Evolutionary conservation across 2,888 invertebrate genomes (phyloP).

Genomic region (Anorthoa munda): DNA sequence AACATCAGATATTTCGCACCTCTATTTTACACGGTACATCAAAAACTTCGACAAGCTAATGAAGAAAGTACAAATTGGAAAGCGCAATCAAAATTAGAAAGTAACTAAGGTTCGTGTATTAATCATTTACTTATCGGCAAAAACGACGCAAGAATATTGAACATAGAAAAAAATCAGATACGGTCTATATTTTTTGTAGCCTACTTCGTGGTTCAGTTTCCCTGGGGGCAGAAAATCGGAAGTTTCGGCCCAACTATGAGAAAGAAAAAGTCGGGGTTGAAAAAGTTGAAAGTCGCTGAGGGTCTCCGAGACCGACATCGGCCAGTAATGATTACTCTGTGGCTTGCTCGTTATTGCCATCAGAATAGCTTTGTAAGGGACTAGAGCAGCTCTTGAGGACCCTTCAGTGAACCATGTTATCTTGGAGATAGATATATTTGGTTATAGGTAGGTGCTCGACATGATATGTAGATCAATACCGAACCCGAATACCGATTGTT

Average conservation of each 20-base stretch:
- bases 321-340: constrained; percentile 52
- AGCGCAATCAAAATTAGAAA: constrained; percentile 26
- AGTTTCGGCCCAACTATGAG: constrained; percentile 42
- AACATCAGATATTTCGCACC: constrained; percentile 10
- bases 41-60: constrained; percentile 6
- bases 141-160: constrained; percentile 22
- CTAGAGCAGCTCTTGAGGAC: constrained; percentile 8
- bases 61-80: constrained; percentile 29
- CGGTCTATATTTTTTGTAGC: constrained; percentile 33
- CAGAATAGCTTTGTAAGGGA: constrained; percentile 36
- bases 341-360: constrained; percentile 47
- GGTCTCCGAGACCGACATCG: constrained; percentile 16
- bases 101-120: constrained; percentile 14
- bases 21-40: constrained; percentile 9
- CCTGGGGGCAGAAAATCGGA: constrained; percentile 44
- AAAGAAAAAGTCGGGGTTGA: constrained; percentile 31
- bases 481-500: too few species aligned
- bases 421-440: constrained; percentile 1
- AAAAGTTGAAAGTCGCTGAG: constrained; percentile 41
- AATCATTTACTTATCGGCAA: constrained; percentile 29
- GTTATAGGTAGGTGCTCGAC: constrained; percentile 3
- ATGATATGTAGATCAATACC: constrained; percentile 1
- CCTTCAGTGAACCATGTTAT: constrained; percentile 27
- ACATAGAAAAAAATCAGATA: constrained; percentile 20
- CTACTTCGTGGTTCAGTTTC: constrained; percentile 39